Percentiles rank a stretch among this genome's conserved stretches.
Conservation (phyloP, 1,140 invertebrate genomes). For the Euura lappo region DNA sequence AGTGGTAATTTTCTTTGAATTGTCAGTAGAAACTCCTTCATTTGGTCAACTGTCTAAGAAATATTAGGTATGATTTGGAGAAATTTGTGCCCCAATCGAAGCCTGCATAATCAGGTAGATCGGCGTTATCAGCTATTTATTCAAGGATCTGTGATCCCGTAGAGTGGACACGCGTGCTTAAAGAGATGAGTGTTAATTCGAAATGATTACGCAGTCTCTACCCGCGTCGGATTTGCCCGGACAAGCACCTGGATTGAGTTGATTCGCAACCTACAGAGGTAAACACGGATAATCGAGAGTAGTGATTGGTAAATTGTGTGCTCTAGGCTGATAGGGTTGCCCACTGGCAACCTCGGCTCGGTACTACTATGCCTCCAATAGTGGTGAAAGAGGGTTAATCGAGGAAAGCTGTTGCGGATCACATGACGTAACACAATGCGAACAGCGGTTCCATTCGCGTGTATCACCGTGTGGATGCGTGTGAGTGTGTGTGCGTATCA, state of each 20-base stretch:
- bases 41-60: neutral
- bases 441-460: too few relatives aligned
- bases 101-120: neutral
- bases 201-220: conserved; percentile 35
- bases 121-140: neutral
- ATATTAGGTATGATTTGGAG: neutral
- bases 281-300: conserved; percentile 50
- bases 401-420: too few relatives aligned
- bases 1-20: too few relatives aligned
- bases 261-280: conserved; percentile 46
- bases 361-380: too few relatives aligned
- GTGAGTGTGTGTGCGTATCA: too few relatives aligned
- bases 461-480: too few relatives aligned
- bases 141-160: neutral
- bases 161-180: neutral
- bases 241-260: conserved; percentile 43
- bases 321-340: conserved; percentile 24
- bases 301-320: conserved; percentile 49
- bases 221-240: conserved; percentile 40
- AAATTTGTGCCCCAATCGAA: neutral
- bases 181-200: conserved; percentile 43
- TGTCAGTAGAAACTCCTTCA: neutral
- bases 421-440: too few relatives aligned
- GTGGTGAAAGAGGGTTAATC: too few relatives aligned
- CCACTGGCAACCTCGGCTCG: neutral